Conservation (phyloP, 1,140 invertebrate genomes). For the Megalopta genalis region DNA sequence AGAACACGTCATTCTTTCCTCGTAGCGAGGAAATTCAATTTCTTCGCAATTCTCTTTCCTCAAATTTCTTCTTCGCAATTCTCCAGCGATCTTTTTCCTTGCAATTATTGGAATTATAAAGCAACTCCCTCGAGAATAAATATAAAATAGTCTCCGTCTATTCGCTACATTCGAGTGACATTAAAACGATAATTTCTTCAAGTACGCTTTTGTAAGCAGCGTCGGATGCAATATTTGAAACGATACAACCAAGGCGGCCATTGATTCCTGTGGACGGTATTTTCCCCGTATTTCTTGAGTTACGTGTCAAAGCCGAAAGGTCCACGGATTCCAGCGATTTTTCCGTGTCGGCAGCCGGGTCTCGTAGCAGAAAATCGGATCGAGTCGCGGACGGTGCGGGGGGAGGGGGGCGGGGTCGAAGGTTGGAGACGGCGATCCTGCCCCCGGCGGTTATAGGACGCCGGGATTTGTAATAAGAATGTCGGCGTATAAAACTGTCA, state of each 20-base stretch:
- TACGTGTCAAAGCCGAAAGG: background rate
- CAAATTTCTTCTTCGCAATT: background rate
- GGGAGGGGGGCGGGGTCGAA: background rate
- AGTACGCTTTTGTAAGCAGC: too few relatives aligned
- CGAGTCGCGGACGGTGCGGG: background rate
- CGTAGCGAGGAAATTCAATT: too few relatives aligned
- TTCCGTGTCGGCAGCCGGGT: slow-evolving; percentile 14
- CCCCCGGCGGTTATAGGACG: slow-evolving; percentile 46
- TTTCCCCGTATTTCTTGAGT: background rate
- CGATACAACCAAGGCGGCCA: too few relatives aligned
- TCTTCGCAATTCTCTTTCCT: background rate
- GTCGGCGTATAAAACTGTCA: slow-evolving; percentile 70
- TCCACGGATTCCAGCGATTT: slow-evolving; percentile 22
- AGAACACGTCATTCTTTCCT: slow-evolving; percentile 22
- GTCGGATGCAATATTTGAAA: too few relatives aligned
- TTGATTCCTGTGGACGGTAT: background rate
- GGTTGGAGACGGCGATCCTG: slow-evolving; percentile 14
- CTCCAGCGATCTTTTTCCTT: too few relatives aligned
- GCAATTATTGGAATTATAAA: too few relatives aligned
- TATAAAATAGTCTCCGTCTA: too few relatives aligned
- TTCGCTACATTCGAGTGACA: too few relatives aligned
- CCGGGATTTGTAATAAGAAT: slow-evolving; percentile 70
- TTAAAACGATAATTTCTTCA: too few relatives aligned
- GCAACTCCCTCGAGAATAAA: too few relatives aligned
- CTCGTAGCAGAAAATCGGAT: slow-evolving; percentile 33